phyloP scores from a whole-genome alignment of 2,113 vertebrate genomes.

The Hucho hucho region DNA sequence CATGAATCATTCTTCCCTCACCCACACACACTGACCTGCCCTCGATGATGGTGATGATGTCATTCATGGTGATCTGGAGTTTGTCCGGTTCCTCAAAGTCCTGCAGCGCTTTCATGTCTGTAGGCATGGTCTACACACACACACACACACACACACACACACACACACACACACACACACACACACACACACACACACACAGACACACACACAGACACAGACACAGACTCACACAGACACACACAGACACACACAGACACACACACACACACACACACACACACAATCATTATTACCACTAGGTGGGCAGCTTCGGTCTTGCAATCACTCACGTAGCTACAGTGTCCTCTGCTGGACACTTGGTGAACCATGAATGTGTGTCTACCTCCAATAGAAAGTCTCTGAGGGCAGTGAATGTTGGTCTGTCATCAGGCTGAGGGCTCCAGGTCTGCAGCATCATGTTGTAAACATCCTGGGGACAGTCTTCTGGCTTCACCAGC shows the following conservation, averaged over 20 bases:
- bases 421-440: slow-evolving; percentile 92
- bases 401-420: slow-evolving; percentile 90
- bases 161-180: too few relatives aligned
- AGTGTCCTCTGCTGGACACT: too few relatives aligned
- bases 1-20: too few relatives aligned
- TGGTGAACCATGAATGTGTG: not conserved
- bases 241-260: slow-evolving; percentile 22
- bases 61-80: slow-evolving; percentile 90
- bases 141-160: too few relatives aligned
- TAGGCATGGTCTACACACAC: slow-evolving; percentile 85
- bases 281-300: too few relatives aligned
- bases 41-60: slow-evolving; percentile 97
- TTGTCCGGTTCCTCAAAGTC: slow-evolving; percentile 95
- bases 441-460: slow-evolving; percentile 99
- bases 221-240: slow-evolving; percentile 21
- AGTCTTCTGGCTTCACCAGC: slow-evolving; percentile 88
- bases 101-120: slow-evolving; percentile 95
- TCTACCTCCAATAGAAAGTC: slow-evolving; percentile 94
- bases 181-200: too few relatives aligned
- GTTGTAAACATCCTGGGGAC: slow-evolving; percentile 95
- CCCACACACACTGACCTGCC: slow-evolving; percentile 81
- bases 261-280: too few relatives aligned
- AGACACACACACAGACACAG: slow-evolving; percentile 21
- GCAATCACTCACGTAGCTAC: too few relatives aligned
- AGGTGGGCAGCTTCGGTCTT: too few relatives aligned